phyloP scores from a whole-genome alignment of 2,888 invertebrate species.

The Eubasilissa splendida region DNA sequence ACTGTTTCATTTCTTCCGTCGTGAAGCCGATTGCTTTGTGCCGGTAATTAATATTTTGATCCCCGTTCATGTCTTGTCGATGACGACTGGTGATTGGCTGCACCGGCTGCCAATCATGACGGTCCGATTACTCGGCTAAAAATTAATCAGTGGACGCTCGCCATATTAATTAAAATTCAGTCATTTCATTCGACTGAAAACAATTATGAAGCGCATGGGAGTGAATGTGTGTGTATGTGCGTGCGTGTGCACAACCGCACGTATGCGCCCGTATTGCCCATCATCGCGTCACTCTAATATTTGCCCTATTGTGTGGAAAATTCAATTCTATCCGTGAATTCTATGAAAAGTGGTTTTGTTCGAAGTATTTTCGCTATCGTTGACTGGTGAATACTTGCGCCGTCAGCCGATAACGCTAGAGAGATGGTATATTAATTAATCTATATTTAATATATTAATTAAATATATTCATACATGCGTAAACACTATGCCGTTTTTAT shows the following conservation, averaged over 20 bases:
- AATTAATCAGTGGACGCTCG: constrained; percentile 15
- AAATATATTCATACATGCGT: too few relatives aligned
- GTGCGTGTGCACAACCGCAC: background rate
- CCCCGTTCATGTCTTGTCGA: background rate
- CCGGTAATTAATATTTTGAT: background rate
- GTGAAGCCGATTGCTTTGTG: too few relatives aligned
- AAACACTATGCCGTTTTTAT: too few relatives aligned
- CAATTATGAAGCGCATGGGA: background rate
- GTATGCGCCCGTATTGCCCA: background rate
- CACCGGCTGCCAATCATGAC: constrained; percentile 13
- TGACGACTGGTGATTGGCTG: constrained; percentile 1
- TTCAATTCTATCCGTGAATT: background rate
- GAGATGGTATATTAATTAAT: too few relatives aligned
- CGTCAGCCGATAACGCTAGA: too few relatives aligned
- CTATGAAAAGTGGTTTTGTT: background rate
- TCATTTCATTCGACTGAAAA: constrained; percentile 4
- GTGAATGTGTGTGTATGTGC: background rate
- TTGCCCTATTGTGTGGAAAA: constrained; percentile 24
- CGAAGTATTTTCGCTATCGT: too few relatives aligned
- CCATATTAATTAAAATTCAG: constrained; percentile 22
- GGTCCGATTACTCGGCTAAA: constrained; percentile 11
- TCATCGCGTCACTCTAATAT: background rate
- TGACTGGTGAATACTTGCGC: too few relatives aligned
- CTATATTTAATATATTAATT: too few relatives aligned
- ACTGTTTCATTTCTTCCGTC: too few relatives aligned